These are phyloP conservation scores for Capromys pilorides DNA, from an alignment of 2,797 vertebrate species.

Conservation along the genomic window DNA sequence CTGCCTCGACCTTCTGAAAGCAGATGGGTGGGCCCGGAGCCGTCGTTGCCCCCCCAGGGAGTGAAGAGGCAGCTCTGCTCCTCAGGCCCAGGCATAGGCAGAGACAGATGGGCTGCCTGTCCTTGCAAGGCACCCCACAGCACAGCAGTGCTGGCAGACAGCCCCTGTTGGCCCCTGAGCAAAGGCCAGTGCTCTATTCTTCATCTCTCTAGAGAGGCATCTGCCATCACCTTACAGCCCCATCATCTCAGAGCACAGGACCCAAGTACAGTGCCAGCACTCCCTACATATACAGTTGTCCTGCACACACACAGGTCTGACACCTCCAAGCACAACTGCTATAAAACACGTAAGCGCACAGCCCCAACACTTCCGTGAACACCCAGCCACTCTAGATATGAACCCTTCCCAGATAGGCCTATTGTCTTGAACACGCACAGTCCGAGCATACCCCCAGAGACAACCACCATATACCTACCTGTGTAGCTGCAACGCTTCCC, in stretches of 20 bases:
- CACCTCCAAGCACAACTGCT: background rate
- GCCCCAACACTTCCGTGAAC: background rate
- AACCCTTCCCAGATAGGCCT: background rate
- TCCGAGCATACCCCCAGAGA: background rate
- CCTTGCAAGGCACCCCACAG: background rate
- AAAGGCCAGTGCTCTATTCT: background rate
- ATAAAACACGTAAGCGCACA: background rate
- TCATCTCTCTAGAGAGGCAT: background rate
- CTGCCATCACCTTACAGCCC: background rate
- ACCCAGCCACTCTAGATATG: background rate
- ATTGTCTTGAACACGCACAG: background rate
- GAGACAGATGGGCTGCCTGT: conserved; percentile 72
- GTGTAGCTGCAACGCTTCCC: background rate
- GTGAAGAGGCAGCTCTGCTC: conserved; percentile 58
- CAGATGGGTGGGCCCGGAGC: conserved; percentile 77
- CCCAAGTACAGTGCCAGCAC: background rate
- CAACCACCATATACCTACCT: background rate
- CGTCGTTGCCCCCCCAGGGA: conserved; percentile 49
- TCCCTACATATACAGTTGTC: background rate
- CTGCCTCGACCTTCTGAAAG: conserved; percentile 78
- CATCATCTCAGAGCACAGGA: background rate
- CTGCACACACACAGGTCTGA: background rate
- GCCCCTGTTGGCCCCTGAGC: background rate
- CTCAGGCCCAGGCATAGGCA: conserved; percentile 56
- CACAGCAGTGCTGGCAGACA: background rate